Evolutionary conservation across 2,113 vertebrate species (phyloP).

Genomic region (Ailurus styani): DNA sequence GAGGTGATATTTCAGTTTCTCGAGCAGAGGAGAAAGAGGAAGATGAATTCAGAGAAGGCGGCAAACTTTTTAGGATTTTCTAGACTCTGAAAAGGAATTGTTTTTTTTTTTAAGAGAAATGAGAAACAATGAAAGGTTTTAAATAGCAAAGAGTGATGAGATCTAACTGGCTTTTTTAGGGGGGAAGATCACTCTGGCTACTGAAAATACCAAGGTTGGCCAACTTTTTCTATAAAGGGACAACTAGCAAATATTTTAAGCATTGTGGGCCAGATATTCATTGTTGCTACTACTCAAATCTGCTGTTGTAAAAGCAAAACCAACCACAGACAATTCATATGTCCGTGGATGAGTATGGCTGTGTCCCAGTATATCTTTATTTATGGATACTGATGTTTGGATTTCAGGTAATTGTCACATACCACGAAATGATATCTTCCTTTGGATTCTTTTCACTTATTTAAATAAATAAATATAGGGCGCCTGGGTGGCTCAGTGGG

Average conservation of each 20-base stretch:
- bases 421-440: background rate
- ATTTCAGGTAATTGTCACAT: background rate
- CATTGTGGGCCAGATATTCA: background rate
- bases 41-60: background rate
- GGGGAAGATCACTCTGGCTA: background rate
- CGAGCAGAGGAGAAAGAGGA: background rate
- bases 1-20: background rate
- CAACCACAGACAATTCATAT: background rate
- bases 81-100: background rate
- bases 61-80: background rate
- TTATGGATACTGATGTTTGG: background rate
- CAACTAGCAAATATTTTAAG: background rate
- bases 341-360: background rate
- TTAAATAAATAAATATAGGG: background rate
- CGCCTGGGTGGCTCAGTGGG: too few species aligned
- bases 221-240: background rate
- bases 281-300: background rate
- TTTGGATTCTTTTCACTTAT: background rate
- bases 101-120: background rate
- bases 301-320: background rate
- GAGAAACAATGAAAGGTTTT: background rate
- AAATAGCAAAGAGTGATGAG: background rate
- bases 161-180: background rate
- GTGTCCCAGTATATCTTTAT: background rate
- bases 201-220: background rate